phyloP scores from a whole-genome alignment of 2,888 invertebrate genomes.

The Crossocerus cetratus region DNA sequence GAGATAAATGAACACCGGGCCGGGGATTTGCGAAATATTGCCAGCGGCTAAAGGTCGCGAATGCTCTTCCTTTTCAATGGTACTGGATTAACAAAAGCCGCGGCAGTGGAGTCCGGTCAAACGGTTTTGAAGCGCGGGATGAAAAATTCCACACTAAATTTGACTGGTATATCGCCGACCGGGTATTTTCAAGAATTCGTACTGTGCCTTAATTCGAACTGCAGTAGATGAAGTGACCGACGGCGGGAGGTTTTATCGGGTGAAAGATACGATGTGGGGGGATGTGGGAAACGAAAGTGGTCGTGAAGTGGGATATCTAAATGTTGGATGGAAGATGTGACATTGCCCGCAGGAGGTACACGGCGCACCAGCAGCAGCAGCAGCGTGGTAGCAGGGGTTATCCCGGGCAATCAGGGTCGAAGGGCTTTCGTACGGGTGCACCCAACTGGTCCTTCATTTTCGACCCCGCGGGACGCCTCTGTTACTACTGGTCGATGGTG shows the following conservation, averaged over 20 bases:
- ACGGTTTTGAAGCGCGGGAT: no score
- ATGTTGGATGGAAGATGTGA: background rate
- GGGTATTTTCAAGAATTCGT: slow-evolving; percentile 14
- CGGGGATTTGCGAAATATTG: background rate
- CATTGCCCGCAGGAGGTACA: slow-evolving; percentile 67
- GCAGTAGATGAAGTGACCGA: background rate
- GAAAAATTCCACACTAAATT: no score
- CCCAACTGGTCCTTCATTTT: slow-evolving; percentile 97
- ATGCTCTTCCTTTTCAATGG: background rate
- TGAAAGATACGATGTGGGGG: background rate
- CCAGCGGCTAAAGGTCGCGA: background rate
- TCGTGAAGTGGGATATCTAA: background rate
- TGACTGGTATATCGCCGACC: background rate
- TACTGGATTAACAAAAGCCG: no score
- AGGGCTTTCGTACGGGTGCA: slow-evolving; percentile 81
- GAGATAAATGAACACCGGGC: background rate
- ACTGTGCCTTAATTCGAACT: background rate
- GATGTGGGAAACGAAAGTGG: background rate
- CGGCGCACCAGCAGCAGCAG: slow-evolving; percentile 74
- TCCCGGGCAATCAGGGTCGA: slow-evolving; percentile 71
- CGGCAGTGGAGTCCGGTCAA: no score
- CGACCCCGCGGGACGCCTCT: slow-evolving; percentile 97
- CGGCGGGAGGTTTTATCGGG: background rate
- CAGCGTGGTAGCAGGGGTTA: slow-evolving; percentile 75
- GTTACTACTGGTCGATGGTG: slow-evolving; percentile 98